These are phyloP conservation scores for Strigamia transsilvanica DNA, from an alignment of 2,888 invertebrate species.

Conservation along the genomic window DNA sequence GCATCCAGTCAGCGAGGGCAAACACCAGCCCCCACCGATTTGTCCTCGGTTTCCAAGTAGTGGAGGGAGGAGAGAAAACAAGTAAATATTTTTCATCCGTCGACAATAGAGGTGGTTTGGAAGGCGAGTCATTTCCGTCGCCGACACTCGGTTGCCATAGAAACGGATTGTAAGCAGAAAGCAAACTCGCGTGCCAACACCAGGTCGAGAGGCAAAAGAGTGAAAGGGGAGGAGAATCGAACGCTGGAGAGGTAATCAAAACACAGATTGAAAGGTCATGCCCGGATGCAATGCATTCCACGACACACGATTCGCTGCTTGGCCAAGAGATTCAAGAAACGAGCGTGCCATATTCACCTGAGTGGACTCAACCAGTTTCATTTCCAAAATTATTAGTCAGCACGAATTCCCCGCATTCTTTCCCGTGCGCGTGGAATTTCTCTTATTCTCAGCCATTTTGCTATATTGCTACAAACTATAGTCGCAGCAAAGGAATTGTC, in stretches of 20 bases:
- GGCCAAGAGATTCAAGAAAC: neutral
- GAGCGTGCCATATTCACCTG: conserved; percentile 4
- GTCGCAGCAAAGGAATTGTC: neutral
- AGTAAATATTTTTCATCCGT: conserved; percentile 42
- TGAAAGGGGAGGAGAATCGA: conserved; percentile 37
- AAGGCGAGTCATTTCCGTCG: conserved; percentile 43
- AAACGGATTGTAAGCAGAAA: conserved; percentile 35
- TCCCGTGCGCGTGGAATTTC: neutral
- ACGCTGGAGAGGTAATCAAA: conserved; percentile 25
- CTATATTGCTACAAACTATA: neutral
- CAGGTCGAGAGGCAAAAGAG: conserved; percentile 43
- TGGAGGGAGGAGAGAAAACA: conserved; percentile 1
- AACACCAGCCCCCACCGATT: conserved; percentile 32
- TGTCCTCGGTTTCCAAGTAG: conserved; percentile 12
- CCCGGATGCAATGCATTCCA: conserved; percentile 23
- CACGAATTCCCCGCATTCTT: conserved; percentile 24
- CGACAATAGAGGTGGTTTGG: conserved; percentile 41
- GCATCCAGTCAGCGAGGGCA: neutral
- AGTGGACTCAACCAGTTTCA: conserved; percentile 30
- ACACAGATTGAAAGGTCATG: conserved; percentile 38
- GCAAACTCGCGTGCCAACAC: conserved; percentile 34
- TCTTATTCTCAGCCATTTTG: neutral
- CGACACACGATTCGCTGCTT: conserved; percentile 33
- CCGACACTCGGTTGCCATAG: conserved; percentile 25
- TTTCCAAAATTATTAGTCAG: conserved; percentile 29